These are phyloP conservation scores for Phodopus roborovskii DNA, from an alignment of 2,113 vertebrate genomes.

Conservation along the genomic window DNA sequence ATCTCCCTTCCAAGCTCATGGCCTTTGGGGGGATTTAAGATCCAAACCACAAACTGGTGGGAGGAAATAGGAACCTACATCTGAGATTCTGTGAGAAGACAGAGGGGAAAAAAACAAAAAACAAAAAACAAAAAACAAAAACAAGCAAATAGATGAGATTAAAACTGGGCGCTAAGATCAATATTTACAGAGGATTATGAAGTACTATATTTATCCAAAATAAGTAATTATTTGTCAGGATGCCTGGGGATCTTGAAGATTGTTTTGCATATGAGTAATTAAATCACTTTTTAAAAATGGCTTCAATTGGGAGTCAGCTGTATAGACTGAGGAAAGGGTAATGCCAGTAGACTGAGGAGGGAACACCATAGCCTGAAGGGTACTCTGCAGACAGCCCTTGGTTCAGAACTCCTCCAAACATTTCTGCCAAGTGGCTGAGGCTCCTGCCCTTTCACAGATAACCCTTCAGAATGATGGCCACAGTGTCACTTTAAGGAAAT, in stretches of 20 bases:
- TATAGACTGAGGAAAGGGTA: background rate
- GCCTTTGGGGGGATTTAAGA: background rate
- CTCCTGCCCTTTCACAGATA: background rate
- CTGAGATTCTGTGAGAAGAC: background rate
- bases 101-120: background rate
- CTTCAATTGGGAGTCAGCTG: background rate
- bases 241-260: background rate
- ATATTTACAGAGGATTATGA: background rate
- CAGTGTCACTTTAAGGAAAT: background rate
- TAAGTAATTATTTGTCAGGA: background rate
- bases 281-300: background rate
- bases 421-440: background rate
- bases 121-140: no score
- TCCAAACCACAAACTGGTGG: background rate
- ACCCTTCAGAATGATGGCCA: background rate
- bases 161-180: background rate
- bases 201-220: background rate
- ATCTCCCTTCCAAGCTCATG: background rate
- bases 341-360: no score
- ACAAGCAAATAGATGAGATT: background rate
- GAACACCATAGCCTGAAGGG: fast-evolving
- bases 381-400: background rate
- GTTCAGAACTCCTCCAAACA: background rate
- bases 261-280: background rate
- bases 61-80: background rate